These are phyloP conservation scores for Drosophila repletoides DNA, from an alignment of 1,140 invertebrate species.

Conservation along the genomic window DNA sequence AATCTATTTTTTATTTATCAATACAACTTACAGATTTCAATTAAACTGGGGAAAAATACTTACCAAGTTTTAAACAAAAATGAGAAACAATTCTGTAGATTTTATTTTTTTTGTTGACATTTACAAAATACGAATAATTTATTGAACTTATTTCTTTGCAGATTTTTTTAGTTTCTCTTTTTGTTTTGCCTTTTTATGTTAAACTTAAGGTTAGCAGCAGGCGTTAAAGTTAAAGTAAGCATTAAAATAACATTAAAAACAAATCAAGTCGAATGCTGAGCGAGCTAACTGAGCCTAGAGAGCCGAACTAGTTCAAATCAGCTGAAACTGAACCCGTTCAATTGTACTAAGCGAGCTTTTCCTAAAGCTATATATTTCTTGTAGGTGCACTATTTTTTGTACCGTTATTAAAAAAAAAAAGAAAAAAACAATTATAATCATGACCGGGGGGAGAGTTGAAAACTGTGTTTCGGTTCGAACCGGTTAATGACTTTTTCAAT, in stretches of 20 bases:
- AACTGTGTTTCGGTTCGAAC: too few species aligned
- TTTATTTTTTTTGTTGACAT: constrained; percentile 9
- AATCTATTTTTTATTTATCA: too few species aligned
- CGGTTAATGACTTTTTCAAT: too few species aligned
- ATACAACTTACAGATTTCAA: too few species aligned
- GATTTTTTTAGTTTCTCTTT: constrained; percentile 17
- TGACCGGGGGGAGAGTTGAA: too few species aligned
- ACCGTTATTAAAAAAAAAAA: too few species aligned
- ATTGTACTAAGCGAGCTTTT: constrained; percentile 13
- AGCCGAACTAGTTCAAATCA: constrained; percentile 1
- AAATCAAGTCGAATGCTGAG: constrained; percentile 47
- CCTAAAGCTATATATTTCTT: too few species aligned
- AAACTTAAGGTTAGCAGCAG: constrained; percentile 61
- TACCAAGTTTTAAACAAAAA: too few species aligned
- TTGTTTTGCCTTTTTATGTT: constrained; percentile 25
- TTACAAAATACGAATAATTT: constrained; percentile 74
- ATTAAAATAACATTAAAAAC: constrained; percentile 76
- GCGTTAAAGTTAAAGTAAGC: constrained; percentile 68
- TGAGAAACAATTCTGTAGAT: constrained; percentile 2
- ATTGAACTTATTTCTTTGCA: constrained; percentile 61
- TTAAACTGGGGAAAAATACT: too few species aligned
- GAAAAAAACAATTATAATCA: too few species aligned
- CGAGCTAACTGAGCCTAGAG: background rate
- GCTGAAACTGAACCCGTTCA: too few species aligned
- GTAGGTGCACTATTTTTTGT: too few species aligned